A percentile compares a stretch with the other conserved stretches of the same genome.
These are phyloP conservation scores for Lottia scabra DNA, from an alignment of 2,888 invertebrate genomes.

Conservation along the genomic window DNA sequence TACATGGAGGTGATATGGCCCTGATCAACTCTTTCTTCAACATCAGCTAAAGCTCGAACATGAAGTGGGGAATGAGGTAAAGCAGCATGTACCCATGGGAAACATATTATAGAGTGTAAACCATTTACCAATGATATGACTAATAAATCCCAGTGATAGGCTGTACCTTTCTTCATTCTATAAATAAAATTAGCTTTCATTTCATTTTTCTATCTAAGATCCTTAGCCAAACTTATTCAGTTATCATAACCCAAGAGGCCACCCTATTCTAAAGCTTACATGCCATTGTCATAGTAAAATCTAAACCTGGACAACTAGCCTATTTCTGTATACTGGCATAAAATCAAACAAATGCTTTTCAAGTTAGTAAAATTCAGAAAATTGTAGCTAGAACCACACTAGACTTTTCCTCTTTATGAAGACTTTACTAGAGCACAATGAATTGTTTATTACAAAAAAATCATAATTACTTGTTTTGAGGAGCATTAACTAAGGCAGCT, in stretches of 20 bases:
- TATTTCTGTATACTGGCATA: too few relatives aligned
- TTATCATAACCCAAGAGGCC: too few relatives aligned
- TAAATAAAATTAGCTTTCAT: background rate
- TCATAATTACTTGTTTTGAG: slow-evolving; percentile 73
- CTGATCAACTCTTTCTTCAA: slow-evolving; percentile 76
- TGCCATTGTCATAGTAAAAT: too few relatives aligned
- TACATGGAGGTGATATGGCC: slow-evolving; percentile 76
- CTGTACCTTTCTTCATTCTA: slow-evolving; percentile 75
- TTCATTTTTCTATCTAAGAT: too few relatives aligned
- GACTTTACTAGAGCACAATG: background rate
- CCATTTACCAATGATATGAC: slow-evolving; percentile 74
- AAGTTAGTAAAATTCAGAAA: too few relatives aligned
- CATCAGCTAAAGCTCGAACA: slow-evolving; percentile 74
- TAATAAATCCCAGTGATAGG: slow-evolving; percentile 75
- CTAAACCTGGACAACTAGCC: too few relatives aligned
- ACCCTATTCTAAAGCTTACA: too few relatives aligned
- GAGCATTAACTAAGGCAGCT: slow-evolving; percentile 75
- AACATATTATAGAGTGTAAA: slow-evolving; percentile 72
- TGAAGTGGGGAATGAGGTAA: slow-evolving; percentile 76
- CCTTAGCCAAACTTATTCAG: too few relatives aligned
- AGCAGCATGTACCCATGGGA: slow-evolving; percentile 76
- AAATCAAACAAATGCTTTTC: too few relatives aligned
- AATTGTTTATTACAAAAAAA: background rate
- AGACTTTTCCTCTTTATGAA: too few relatives aligned
- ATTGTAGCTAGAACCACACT: too few relatives aligned